Evolutionary conservation across 2,113 vertebrate genomes (phyloP).

Genomic region (Echinops telfairi): DNA sequence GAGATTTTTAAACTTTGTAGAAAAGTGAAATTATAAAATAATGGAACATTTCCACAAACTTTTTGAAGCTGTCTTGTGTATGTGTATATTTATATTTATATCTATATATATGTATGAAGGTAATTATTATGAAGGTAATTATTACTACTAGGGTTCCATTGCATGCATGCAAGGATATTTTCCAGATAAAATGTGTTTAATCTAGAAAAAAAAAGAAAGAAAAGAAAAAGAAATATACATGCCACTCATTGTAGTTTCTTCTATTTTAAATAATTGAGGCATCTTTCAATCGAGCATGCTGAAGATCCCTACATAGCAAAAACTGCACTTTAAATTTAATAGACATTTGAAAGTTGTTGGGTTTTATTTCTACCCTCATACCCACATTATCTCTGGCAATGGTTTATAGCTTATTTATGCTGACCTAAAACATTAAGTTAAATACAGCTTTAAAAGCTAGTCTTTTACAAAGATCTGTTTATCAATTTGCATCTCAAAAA

Average conservation of each 20-base stretch:
- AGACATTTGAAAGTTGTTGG: neutral
- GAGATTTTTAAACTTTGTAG: too few species aligned
- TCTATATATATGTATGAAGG: too few species aligned
- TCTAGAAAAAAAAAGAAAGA: too few species aligned
- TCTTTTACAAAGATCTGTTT: conserved; percentile 85
- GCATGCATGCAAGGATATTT: too few species aligned
- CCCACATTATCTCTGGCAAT: conserved; percentile 58
- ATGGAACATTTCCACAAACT: too few species aligned
- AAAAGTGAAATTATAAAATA: too few species aligned
- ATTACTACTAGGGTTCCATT: too few species aligned
- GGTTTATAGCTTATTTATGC: conserved; percentile 67
- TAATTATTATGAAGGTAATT: too few species aligned
- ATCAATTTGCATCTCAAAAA: conserved; percentile 85
- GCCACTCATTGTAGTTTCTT: conserved; percentile 80
- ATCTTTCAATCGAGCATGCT: conserved; percentile 80
- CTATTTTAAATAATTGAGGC: conserved; percentile 79
- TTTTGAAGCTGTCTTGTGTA: too few species aligned
- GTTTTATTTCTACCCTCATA: neutral
- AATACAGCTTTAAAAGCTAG: conserved; percentile 76
- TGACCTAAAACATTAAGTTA: conserved; percentile 84
- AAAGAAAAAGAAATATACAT: conserved; percentile 29
- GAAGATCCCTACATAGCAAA: conserved; percentile 75
- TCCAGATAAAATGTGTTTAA: too few species aligned
- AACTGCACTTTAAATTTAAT: conserved; percentile 73
- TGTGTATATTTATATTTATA: too few species aligned